phyloP scores from a whole-genome alignment of 2,113 vertebrate species.

The Crotophaga sulcirostris region DNA sequence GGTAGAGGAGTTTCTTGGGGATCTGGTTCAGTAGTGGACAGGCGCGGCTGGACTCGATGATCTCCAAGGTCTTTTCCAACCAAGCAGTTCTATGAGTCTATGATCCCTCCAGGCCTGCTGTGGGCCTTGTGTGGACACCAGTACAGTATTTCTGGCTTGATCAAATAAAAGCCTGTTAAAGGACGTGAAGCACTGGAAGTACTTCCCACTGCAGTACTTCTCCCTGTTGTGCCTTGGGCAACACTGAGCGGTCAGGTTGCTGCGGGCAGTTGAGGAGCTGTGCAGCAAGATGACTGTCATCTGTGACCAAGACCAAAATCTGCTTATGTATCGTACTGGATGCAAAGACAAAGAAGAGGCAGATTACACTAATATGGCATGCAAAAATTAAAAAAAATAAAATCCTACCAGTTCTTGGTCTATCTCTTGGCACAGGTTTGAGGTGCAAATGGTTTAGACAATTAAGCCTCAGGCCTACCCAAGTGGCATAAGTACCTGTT shows the following conservation, averaged over 20 bases:
- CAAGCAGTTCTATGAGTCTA: too few relatives aligned
- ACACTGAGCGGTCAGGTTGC: too few relatives aligned
- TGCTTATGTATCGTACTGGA: too few relatives aligned
- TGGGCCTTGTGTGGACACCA: neutral
- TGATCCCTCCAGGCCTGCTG: neutral
- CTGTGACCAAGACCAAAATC: neutral
- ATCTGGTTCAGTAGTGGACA: too few relatives aligned
- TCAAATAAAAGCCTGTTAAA: neutral
- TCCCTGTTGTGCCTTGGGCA: fast-evolving
- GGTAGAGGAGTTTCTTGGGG: too few relatives aligned
- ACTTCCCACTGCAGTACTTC: fast-evolving
- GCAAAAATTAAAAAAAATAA: neutral
- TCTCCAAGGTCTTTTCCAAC: too few relatives aligned
- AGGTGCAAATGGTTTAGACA: neutral
- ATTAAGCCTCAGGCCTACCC: fast-evolving
- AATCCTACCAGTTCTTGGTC: neutral
- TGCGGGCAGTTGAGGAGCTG: neutral
- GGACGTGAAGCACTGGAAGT: neutral
- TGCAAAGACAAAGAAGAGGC: neutral
- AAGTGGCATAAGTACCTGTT: too few relatives aligned
- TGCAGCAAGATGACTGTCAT: neutral
- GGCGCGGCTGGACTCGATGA: too few relatives aligned
- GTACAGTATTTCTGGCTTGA: fast-evolving
- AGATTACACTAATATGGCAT: neutral
- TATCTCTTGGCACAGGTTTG: too few relatives aligned